phyloP scores from a whole-genome alignment of 2,888 invertebrate genomes.

The Eristalis arbustorum region DNA sequence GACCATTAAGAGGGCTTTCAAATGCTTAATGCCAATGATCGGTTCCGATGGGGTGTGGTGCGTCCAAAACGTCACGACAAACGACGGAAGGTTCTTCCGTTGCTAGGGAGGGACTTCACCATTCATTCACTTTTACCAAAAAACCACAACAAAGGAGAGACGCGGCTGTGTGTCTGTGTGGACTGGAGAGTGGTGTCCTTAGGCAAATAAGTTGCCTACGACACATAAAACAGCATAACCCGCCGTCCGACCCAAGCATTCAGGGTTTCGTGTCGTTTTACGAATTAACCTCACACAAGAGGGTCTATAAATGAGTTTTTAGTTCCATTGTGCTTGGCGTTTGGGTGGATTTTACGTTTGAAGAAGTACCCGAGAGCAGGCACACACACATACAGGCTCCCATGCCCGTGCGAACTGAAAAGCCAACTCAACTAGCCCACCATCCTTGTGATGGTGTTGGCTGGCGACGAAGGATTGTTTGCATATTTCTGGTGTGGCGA shows the following conservation, averaged over 20 bases:
- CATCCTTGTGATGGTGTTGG: neutral
- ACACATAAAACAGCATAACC: conserved; percentile 3
- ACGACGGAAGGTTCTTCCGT: neutral
- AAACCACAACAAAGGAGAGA: conserved; percentile 1
- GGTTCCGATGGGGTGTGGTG: neutral
- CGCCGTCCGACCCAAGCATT: neutral
- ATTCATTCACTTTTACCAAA: neutral
- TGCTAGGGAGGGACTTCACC: neutral
- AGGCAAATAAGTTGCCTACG: conserved; percentile 23
- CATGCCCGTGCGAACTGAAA: neutral
- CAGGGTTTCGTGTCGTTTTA: conserved; percentile 29
- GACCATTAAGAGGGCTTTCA: neutral
- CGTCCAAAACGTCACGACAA: neutral
- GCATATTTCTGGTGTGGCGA: neutral
- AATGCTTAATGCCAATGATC: neutral
- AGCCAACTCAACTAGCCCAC: neutral
- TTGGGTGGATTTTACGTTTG: neutral
- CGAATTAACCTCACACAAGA: conserved; percentile 40
- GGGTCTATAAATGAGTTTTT: conserved; percentile 44
- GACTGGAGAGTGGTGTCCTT: conserved; percentile 11
- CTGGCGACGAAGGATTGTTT: neutral
- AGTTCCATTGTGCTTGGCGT: neutral
- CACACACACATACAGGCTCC: neutral
- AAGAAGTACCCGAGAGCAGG: neutral
- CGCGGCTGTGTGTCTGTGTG: neutral